Evolutionary conservation across 92 coral and sea anemone genomes (phyloP).

Genomic region (Epizoanthus ramosus): DNA sequence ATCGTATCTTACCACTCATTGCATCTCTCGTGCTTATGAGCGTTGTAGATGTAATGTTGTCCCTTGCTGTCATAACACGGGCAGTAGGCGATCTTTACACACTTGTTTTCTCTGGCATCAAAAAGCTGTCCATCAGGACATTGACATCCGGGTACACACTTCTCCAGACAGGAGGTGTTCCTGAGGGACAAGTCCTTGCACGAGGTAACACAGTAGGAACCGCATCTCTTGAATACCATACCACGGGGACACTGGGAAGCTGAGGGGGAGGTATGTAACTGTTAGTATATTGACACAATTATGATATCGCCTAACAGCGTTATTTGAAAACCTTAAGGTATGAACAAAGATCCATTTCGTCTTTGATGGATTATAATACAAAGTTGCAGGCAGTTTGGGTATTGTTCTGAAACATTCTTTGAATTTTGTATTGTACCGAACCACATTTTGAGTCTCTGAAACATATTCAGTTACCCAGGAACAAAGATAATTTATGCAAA

Average conservation of each 20-base stretch:
- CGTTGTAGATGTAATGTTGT: conserved; percentile 63
- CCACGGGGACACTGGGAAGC: conserved; percentile 56
- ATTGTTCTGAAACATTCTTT: too few relatives aligned
- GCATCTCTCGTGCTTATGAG: conserved; percentile 58
- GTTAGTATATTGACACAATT: too few relatives aligned
- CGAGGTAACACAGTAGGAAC: conserved; percentile 72
- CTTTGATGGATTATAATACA: too few relatives aligned
- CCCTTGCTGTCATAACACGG: conserved; percentile 69
- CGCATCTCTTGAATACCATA: conserved; percentile 69
- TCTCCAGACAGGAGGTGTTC: conserved; percentile 67
- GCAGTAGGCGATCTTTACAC: conserved; percentile 67
- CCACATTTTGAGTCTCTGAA: too few relatives aligned
- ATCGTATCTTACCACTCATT: conserved; percentile 67
- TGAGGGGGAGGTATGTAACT: background rate
- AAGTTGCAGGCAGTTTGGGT: too few relatives aligned
- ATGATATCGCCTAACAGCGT: too few relatives aligned
- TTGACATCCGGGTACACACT: conserved; percentile 77
- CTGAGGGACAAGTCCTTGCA: conserved; percentile 75
- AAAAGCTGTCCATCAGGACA: conserved; percentile 71
- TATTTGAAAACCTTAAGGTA: too few relatives aligned
- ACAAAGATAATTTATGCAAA: too few relatives aligned
- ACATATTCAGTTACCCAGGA: too few relatives aligned
- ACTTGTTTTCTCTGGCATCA: conserved; percentile 68
- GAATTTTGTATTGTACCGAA: too few relatives aligned
- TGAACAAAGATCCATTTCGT: too few relatives aligned